These are phyloP conservation scores for Eilema griseolum DNA, from an alignment of 2,888 invertebrate species.

Conservation along the genomic window DNA sequence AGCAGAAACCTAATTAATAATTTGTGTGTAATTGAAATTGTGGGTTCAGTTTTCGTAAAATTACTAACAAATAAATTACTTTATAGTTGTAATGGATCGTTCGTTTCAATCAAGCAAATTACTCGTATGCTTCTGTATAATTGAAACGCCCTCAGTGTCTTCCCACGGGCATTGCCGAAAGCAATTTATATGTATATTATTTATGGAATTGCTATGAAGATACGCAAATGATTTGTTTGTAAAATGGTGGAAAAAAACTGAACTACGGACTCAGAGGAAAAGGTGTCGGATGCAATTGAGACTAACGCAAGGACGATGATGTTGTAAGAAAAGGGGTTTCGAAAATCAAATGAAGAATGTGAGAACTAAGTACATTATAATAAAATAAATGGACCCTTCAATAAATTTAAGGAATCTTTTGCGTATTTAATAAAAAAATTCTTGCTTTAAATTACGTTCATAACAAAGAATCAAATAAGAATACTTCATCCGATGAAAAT, in stretches of 20 bases:
- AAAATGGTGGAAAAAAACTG: too few relatives aligned
- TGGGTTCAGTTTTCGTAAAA: not conserved
- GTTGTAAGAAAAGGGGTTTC: too few relatives aligned
- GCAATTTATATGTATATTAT: conserved; percentile 5
- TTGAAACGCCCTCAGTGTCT: not conserved
- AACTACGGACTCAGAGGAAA: too few relatives aligned
- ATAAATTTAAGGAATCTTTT: not conserved
- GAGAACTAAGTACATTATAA: not conserved
- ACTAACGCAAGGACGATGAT: too few relatives aligned
- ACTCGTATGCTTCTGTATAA: conserved; percentile 7
- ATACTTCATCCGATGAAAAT: conserved; percentile 27
- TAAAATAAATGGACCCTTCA: not conserved
- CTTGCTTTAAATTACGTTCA: not conserved
- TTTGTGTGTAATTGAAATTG: conserved; percentile 28
- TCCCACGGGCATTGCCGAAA: conserved; percentile 4
- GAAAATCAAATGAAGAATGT: not conserved
- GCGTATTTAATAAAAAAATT: not conserved
- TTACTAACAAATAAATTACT: conserved; percentile 18
- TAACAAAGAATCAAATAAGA: conserved; percentile 2
- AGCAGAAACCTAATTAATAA: conserved; percentile 46
- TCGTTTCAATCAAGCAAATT: conserved; percentile 18
- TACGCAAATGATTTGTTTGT: not conserved
- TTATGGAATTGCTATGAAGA: not conserved
- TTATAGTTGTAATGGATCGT: conserved; percentile 19
- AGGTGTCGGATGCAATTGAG: too few relatives aligned